Evolutionary conservation across 2,888 invertebrate genomes (phyloP).

Genomic region (Brenthis hecate): DNA sequence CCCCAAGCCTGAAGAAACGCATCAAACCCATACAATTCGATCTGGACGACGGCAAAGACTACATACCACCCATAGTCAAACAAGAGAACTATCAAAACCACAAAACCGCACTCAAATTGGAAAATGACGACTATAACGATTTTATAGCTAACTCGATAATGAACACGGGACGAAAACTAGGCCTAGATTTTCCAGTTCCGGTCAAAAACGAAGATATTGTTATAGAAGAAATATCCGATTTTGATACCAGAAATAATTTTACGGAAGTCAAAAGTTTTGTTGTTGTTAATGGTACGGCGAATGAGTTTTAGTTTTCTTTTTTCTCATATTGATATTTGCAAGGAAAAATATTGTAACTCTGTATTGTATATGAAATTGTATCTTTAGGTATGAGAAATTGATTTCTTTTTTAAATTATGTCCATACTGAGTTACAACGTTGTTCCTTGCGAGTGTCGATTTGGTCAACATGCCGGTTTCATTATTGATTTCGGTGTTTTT

Average conservation of each 20-base stretch:
- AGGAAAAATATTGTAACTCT: too few relatives aligned
- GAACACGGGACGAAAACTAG: constrained; percentile 67
- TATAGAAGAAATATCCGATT: constrained; percentile 69
- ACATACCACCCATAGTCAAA: constrained; percentile 67
- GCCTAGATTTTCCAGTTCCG: constrained; percentile 66
- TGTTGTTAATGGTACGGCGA: constrained; percentile 63
- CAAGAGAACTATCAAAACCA: constrained; percentile 70
- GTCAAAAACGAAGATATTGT: constrained; percentile 71
- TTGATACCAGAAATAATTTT: constrained; percentile 64
- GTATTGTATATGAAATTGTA: too few relatives aligned
- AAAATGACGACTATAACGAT: constrained; percentile 53
- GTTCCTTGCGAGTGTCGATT: too few relatives aligned
- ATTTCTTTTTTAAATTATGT: neutral
- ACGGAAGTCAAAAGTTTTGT: constrained; percentile 72
- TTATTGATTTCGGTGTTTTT: too few relatives aligned
- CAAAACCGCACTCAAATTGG: constrained; percentile 56
- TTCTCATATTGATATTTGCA: neutral
- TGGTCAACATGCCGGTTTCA: too few relatives aligned
- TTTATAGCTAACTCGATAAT: constrained; percentile 64
- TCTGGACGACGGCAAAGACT: constrained; percentile 68
- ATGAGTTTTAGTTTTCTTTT: constrained; percentile 50
- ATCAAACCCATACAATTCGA: constrained; percentile 75
- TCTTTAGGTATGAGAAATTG: too few relatives aligned
- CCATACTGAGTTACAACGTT: too few relatives aligned
- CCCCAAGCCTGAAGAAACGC: constrained; percentile 76